Percentiles rank a stretch among this genome's conserved stretches.
These are phyloP conservation scores for Vulpes lagopus DNA, from an alignment of 2,113 vertebrate species.

Conservation along the genomic window DNA sequence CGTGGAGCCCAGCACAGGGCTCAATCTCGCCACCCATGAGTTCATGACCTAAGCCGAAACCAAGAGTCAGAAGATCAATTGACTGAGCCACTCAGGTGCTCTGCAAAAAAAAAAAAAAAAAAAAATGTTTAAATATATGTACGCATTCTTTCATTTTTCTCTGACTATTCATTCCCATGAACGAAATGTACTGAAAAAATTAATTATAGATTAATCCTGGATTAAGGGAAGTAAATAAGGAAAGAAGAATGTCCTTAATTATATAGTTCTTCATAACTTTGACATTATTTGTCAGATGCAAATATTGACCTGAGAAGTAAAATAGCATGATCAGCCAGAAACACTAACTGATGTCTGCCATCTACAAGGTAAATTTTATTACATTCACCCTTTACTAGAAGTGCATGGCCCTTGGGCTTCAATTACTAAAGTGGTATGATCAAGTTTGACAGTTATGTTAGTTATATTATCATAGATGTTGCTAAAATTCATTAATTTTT, in stretches of 20 bases:
- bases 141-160: background rate
- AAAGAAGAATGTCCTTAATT: constrained; percentile 30
- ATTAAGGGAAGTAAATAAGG: background rate
- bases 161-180: background rate
- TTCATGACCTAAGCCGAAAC: background rate
- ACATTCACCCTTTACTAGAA: constrained; percentile 10
- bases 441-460: constrained; percentile 20
- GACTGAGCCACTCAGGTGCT: background rate
- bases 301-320: constrained; percentile 54
- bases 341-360: background rate
- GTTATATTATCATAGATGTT: constrained; percentile 18
- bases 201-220: background rate
- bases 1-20: background rate
- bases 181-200: background rate
- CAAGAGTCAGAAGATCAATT: background rate
- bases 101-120: background rate
- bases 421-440: constrained; percentile 45
- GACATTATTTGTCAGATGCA: constrained; percentile 41
- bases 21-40: background rate
- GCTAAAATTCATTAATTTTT: constrained; percentile 46
- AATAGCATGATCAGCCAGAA: background rate
- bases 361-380: constrained; percentile 29
- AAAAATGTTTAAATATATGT: background rate
- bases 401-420: background rate
- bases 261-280: background rate